Evolutionary conservation across 2,113 vertebrate genomes (phyloP), one percentile per base, ranked within the genome.

Genomic region (Sphaerodactylus townsendi): DNA sequence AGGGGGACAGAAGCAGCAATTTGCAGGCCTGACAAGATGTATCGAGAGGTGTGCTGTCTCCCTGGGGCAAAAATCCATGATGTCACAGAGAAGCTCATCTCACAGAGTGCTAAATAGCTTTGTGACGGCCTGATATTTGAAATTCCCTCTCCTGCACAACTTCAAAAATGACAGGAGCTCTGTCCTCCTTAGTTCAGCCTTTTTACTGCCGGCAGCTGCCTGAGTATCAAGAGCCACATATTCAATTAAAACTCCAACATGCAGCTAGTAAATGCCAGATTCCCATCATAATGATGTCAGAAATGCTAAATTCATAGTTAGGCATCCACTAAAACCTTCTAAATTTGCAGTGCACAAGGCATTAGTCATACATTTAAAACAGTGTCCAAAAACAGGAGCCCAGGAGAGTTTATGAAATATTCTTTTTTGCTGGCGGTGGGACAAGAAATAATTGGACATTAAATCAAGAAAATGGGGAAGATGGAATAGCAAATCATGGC

Each of bases 381-480:
- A 81, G 92, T 93, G 92, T 94, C 91, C 86, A 89, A 93, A n/a
- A 94, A 93, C 89, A 86, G 72, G 73, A 90, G 87, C 82, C 65
- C 83, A 92, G 94, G 93, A 95, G 89, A 82, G 87, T 91, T 94
- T 96, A 93, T 95, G 95, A 96, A 96, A 96, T 96, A 96, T 94
- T 95, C 95, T 96, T 95, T 96, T 96, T 96, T 94, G 79, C 87
- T 96, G 96, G 96, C 95, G 96, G 95, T 84, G 92, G 91, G 94
- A 96, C 96, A 96, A 96, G 95, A 96, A 96, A 95, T 96, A 96
- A 96, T 96, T 96, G 95, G 95, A 91, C 94, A 94, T 94, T 96
- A 96, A 96, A 96, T 96, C 96, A 96, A 94, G 90, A 91, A 93
- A 96, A 96, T 96, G 94, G 93, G 93, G 92, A 93, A 96, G 94